Percentiles rank a stretch among this genome's conserved stretches.
Conservation (phyloP, 2,888 invertebrate species). For the Acanthosepion pharaonis region DNA sequence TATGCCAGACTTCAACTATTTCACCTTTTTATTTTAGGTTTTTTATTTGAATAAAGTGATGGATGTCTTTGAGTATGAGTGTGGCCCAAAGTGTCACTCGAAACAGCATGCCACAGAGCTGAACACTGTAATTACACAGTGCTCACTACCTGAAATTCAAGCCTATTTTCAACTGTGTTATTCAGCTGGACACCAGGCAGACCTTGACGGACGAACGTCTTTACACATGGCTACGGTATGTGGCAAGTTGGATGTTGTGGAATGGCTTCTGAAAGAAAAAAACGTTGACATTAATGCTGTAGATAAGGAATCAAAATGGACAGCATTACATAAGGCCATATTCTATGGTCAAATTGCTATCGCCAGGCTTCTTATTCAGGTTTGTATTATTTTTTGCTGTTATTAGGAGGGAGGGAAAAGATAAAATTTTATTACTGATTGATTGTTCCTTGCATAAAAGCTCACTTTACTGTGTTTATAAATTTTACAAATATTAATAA, state of each 20-base stretch:
- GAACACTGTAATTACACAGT: conserved; percentile 70
- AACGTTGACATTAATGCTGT: conserved; percentile 80
- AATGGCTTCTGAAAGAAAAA: conserved; percentile 82
- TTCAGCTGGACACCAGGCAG: conserved; percentile 63
- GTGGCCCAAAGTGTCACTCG: conserved; percentile 73
- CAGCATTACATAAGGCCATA: conserved; percentile 86
- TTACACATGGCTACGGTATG: conserved; percentile 86
- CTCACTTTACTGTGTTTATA: too few relatives aligned
- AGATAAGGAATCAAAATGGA: conserved; percentile 85
- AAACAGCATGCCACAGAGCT: conserved; percentile 71
- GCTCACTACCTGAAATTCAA: conserved; percentile 66
- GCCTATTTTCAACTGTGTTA: conserved; percentile 69
- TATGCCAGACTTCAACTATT: too few relatives aligned
- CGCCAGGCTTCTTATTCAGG: conserved; percentile 82
- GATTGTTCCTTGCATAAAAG: too few relatives aligned
- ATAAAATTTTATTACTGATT: too few relatives aligned
- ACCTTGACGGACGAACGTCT: conserved; percentile 81
- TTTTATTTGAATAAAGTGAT: conserved; percentile 51
- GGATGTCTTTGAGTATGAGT: conserved; percentile 62
- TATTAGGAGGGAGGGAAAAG: too few relatives aligned
- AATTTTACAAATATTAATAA: too few relatives aligned
- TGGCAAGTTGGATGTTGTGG: conserved; percentile 81
- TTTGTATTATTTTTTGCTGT: conserved; percentile 55
- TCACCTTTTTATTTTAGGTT: neutral
- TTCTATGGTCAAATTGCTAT: conserved; percentile 87